Conservation (phyloP, 2,113 vertebrate species). For the Fulica atra region DNA sequence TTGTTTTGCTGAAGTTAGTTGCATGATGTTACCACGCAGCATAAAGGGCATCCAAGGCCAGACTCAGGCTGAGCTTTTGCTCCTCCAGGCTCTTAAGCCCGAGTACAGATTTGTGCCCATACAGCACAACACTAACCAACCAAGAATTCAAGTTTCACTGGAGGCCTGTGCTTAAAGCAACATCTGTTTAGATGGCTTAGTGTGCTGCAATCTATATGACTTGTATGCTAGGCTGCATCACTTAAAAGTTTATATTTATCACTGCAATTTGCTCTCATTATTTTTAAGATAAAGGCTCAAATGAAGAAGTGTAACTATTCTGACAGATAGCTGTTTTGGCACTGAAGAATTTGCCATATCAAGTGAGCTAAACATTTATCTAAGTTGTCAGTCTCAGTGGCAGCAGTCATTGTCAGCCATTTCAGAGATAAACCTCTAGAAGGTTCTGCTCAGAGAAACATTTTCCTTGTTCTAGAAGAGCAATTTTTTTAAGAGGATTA, state of each 20-base stretch:
- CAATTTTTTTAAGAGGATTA: not conserved
- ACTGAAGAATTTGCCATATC: not conserved
- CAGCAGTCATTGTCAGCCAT: not conserved
- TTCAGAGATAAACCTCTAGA: not conserved
- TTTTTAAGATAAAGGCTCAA: not conserved
- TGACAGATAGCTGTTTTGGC: not conserved
- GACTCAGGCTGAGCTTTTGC: not conserved
- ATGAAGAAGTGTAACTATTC: not conserved
- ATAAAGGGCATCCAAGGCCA: not conserved
- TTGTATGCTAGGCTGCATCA: not conserved
- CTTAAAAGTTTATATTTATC: not conserved
- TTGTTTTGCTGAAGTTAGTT: not conserved
- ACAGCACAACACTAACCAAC: not conserved
- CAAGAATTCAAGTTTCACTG: not conserved
- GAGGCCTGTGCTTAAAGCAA: not conserved
- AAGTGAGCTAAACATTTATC: conserved; percentile 9
- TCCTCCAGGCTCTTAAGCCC: not conserved
- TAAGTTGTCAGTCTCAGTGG: not conserved
- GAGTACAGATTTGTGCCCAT: not conserved
- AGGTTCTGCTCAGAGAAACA: not conserved
- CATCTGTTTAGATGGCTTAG: not conserved
- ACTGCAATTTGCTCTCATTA: not conserved
- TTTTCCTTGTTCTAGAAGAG: not conserved
- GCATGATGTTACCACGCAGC: not conserved
- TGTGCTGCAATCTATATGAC: not conserved